A percentile compares a stretch with the other conserved stretches of the same genome.
Evolutionary conservation across 1,140 invertebrate species (phyloP).

Genomic region (Drosophila busckii): DNA sequence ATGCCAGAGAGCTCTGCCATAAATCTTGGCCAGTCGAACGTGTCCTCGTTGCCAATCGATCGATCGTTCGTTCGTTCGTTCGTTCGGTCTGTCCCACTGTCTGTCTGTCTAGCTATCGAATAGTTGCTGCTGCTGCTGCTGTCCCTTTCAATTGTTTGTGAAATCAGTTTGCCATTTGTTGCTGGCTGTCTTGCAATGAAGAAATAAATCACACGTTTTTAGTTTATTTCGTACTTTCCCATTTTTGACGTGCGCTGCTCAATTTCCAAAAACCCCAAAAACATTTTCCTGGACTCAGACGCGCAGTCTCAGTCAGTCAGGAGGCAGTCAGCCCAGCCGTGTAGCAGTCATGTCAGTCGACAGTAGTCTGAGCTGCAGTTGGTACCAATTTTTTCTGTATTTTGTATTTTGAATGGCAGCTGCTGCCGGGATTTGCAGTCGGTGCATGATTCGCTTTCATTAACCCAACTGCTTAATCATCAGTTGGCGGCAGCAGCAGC

Average conservation of each 20-base stretch:
- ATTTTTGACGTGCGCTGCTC: slow-evolving; percentile 65
- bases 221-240: slow-evolving; percentile 71
- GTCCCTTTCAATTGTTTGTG: slow-evolving; percentile 59
- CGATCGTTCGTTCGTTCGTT: too few relatives aligned
- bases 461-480: slow-evolving; percentile 74
- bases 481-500: slow-evolving; percentile 12
- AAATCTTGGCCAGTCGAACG: slow-evolving; percentile 34
- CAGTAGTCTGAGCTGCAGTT: too few relatives aligned
- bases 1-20: slow-evolving; percentile 6
- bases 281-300: slow-evolving; percentile 50
- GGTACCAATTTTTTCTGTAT: too few relatives aligned
- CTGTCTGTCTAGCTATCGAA: too few relatives aligned
- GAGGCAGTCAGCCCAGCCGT: slow-evolving; percentile 1
- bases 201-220: slow-evolving; percentile 75
- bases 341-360: slow-evolving; percentile 10
- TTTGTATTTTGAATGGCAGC: slow-evolving; percentile 52
- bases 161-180: slow-evolving; percentile 17
- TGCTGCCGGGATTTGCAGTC: slow-evolving; percentile 31
- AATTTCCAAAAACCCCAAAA: slow-evolving; percentile 22
- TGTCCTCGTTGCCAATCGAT: slow-evolving; percentile 28
- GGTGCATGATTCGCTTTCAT: slow-evolving; percentile 72
- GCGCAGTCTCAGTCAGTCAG: not conserved
- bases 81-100: too few relatives aligned
- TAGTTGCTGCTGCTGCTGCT: not conserved
- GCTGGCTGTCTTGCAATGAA: slow-evolving; percentile 46